A percentile compares a stretch with the other conserved stretches of the same genome.
These are phyloP conservation scores for Phodopus roborovskii DNA, from an alignment of 2,113 vertebrate genomes.

Conservation along the genomic window DNA sequence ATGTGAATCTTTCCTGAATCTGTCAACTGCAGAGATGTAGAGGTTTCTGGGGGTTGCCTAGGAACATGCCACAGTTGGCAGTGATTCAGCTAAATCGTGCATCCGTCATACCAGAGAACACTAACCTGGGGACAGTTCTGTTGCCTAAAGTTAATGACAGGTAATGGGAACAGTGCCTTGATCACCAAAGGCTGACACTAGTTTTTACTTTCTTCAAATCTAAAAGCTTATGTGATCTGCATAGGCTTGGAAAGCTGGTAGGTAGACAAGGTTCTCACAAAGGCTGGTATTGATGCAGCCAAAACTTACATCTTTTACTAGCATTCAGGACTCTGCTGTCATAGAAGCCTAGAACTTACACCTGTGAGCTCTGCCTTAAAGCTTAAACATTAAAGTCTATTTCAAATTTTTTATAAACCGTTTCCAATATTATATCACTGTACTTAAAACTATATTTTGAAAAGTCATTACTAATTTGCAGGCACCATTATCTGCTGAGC, in stretches of 20 bases:
- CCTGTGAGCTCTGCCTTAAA: conserved; percentile 1
- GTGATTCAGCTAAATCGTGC: not conserved
- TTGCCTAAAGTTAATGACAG: not conserved
- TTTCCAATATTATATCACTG: not conserved
- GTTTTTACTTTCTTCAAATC: not conserved
- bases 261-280: not conserved
- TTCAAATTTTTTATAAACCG: conserved; percentile 5
- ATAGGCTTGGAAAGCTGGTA: not conserved
- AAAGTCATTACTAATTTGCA: not conserved
- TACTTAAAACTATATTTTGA: conserved; percentile 35
- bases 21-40: not conserved
- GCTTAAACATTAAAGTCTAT: conserved; percentile 33
- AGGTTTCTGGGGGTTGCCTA: not conserved
- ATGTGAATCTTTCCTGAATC: not conserved
- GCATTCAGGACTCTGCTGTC: not conserved
- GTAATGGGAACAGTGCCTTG: not conserved
- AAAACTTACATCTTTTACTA: not conserved
- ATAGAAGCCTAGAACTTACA: not conserved
- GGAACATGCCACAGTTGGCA: not conserved
- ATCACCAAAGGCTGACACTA: not conserved
- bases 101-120: not conserved
- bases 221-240: not conserved
- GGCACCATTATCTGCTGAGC: not conserved
- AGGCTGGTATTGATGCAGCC: not conserved
- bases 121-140: not conserved